phyloP scores from a whole-genome alignment of 2,113 vertebrate genomes.

The Chrysemys picta region DNA sequence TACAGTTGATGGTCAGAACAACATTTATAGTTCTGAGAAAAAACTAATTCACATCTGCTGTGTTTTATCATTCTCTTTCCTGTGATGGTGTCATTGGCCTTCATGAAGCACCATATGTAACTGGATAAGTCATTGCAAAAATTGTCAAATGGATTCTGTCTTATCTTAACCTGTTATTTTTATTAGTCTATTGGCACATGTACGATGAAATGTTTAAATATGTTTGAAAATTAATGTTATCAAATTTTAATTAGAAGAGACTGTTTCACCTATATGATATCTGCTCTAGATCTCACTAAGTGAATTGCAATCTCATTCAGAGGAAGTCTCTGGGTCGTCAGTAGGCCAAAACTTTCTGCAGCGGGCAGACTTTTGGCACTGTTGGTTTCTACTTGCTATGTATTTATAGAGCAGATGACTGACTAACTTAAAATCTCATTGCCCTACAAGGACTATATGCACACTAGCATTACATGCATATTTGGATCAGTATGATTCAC shows the following conservation, averaged over 20 bases:
- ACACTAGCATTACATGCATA: background rate
- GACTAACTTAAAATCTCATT: background rate
- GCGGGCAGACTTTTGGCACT: too few species aligned
- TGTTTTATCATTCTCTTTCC: background rate
- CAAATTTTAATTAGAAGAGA: background rate
- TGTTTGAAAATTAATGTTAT: background rate
- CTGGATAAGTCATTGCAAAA: background rate
- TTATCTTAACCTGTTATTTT: background rate
- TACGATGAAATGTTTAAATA: background rate
- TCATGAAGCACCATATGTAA: background rate
- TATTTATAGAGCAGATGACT: background rate
- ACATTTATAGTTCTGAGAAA: background rate
- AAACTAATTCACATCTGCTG: background rate
- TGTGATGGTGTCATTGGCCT: fast-evolving
- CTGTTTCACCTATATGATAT: background rate
- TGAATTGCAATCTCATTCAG: background rate
- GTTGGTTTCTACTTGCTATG: background rate
- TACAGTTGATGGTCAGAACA: too few species aligned
- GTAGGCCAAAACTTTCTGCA: background rate
- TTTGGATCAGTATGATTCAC: background rate
- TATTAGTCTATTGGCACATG: background rate
- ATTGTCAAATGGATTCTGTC: background rate
- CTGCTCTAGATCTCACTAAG: background rate
- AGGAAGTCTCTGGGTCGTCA: background rate
- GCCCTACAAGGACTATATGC: background rate